Conservation (phyloP, 2,113 vertebrate species). For the Labeo rohita region DNA sequence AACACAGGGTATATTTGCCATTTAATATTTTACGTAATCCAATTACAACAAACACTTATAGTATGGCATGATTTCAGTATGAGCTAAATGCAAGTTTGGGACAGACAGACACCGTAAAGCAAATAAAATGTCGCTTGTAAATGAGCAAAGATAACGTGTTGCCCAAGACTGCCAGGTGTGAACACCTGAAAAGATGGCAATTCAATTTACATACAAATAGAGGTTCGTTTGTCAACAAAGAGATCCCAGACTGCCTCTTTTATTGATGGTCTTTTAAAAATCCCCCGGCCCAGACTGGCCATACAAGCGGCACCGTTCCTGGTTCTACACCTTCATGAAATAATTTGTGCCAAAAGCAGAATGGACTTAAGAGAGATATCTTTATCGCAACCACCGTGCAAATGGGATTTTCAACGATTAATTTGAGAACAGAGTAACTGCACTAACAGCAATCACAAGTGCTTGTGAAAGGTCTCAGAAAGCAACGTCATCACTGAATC, state of each 20-base stretch:
- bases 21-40: not conserved
- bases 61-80: not conserved
- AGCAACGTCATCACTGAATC: constrained; percentile 56
- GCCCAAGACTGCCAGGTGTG: constrained; percentile 40
- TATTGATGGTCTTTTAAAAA: constrained; percentile 28
- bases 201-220: constrained; percentile 52
- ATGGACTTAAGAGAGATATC: not conserved
- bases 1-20: constrained; percentile 61
- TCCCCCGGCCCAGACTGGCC: not conserved
- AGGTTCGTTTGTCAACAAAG: constrained; percentile 45
- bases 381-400: constrained; percentile 47
- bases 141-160: constrained; percentile 1
- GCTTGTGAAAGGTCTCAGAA: constrained; percentile 54
- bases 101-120: not conserved
- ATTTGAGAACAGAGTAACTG: constrained; percentile 59
- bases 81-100: not conserved
- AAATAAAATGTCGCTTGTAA: constrained; percentile 8
- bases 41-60: not conserved
- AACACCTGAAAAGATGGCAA: constrained; percentile 36
- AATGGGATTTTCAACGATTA: constrained; percentile 38
- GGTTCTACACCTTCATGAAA: no score
- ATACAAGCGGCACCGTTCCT: not conserved
- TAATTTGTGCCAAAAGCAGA: not conserved
- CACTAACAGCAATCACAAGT: constrained; percentile 61
- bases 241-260: constrained; percentile 34